Evolutionary conservation across 2,888 invertebrate species (phyloP).

Genomic region (Onchidella celtica): DNA sequence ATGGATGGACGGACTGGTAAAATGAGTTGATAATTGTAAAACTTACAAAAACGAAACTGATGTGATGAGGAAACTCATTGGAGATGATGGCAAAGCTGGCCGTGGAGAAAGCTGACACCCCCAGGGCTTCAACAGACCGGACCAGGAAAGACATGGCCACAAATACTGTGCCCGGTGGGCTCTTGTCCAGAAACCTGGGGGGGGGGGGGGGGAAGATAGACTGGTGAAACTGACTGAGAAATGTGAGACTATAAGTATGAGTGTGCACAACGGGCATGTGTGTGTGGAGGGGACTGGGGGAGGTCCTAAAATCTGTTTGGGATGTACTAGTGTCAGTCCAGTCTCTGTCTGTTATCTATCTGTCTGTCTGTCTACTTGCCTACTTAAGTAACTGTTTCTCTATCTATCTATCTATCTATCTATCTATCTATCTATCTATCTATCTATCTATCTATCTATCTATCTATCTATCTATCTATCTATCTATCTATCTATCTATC

Average conservation of each 20-base stretch:
- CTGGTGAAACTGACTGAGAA: too few relatives aligned
- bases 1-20: too few relatives aligned
- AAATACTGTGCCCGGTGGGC: slow-evolving; percentile 85
- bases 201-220: not conserved
- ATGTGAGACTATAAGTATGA: too few relatives aligned
- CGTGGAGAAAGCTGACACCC: slow-evolving; percentile 87
- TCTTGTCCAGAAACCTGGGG: slow-evolving; percentile 81
- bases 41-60: slow-evolving; percentile 87
- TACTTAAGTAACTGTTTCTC: too few relatives aligned
- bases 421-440: not conserved
- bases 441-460: slow-evolving; percentile 25
- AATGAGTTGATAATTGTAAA: too few relatives aligned
- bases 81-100: slow-evolving; percentile 90
- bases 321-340: too few relatives aligned
- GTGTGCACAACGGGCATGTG: too few relatives aligned
- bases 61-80: slow-evolving; percentile 88
- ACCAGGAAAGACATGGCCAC: slow-evolving; percentile 87
- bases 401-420: too few relatives aligned
- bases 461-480: slow-evolving; percentile 28
- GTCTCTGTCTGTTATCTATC: too few relatives aligned
- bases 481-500: slow-evolving; percentile 28
- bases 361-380: too few relatives aligned
- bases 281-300: too few relatives aligned
- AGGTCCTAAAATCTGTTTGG: too few relatives aligned
- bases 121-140: slow-evolving; percentile 88